Conservation (phyloP, 2,888 invertebrate species). For the Chironomus riparius region DNA sequence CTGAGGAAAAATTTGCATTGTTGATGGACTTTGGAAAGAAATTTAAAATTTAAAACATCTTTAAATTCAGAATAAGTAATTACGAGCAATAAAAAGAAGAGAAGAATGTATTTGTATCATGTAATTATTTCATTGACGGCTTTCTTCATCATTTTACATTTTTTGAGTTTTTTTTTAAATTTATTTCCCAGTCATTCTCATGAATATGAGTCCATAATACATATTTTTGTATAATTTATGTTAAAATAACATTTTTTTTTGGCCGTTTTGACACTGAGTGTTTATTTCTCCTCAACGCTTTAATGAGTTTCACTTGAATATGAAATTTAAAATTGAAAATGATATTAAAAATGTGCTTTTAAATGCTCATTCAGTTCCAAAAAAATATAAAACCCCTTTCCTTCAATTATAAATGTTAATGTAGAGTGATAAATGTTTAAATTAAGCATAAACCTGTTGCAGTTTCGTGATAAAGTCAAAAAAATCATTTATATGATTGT, state of each 20-base stretch:
- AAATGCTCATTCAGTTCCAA: not conserved
- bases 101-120: too few species aligned
- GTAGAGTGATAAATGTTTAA: slow-evolving; percentile 8
- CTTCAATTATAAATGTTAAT: not conserved
- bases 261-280: not conserved
- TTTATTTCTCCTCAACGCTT: not conserved
- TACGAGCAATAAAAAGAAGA: too few species aligned
- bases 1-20: too few species aligned
- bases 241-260: not conserved
- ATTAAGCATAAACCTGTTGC: slow-evolving; percentile 15
- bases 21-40: too few species aligned
- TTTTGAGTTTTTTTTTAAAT: too few species aligned
- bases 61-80: too few species aligned
- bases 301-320: not conserved
- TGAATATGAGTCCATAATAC: too few species aligned
- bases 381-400: not conserved
- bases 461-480: not conserved
- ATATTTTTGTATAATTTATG: not conserved
- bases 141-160: too few species aligned
- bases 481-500: not conserved
- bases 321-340: not conserved
- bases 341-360: not conserved
- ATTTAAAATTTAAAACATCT: too few species aligned
- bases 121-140: too few species aligned
- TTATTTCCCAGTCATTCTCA: too few species aligned